Conservation (phyloP, 1,140 invertebrate species). For the Capitella teleta region DNA sequence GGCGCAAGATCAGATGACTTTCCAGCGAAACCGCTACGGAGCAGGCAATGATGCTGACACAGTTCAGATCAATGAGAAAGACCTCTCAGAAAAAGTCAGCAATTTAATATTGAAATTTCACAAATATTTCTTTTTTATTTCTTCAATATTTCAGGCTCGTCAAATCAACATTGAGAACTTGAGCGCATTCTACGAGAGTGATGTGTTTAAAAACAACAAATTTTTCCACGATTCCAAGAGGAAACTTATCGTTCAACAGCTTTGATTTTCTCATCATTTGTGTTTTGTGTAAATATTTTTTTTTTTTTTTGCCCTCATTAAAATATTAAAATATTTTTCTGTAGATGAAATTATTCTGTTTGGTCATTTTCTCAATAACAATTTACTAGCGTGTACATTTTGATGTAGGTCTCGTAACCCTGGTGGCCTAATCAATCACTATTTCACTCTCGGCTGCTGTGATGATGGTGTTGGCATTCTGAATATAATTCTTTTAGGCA, state of each 20-base stretch:
- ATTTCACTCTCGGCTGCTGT: no score
- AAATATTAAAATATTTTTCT: no score
- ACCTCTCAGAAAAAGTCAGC: conserved; percentile 70
- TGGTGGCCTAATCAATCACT: no score
- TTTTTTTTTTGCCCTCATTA: no score
- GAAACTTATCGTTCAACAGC: conserved; percentile 12
- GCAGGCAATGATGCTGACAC: conserved; percentile 43
- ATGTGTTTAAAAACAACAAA: conserved; percentile 80
- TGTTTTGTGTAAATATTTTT: not conserved
- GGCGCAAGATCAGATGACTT: conserved; percentile 78
- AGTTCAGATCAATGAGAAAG: conserved; percentile 82
- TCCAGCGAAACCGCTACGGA: conserved; percentile 69
- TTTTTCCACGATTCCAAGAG: conserved; percentile 64
- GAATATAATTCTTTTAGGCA: no score
- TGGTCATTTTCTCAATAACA: no score
- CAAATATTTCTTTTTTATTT: no score
- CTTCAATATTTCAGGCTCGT: conserved; percentile 55
- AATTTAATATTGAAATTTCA: conserved; percentile 6
- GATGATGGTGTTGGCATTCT: no score
- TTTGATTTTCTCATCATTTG: not conserved
- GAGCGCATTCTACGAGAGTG: conserved; percentile 81
- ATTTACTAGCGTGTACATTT: no score
- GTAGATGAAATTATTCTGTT: no score
- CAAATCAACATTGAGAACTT: conserved; percentile 85
- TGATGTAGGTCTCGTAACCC: no score